A percentile compares a stretch with the other conserved stretches of the same genome.
phyloP scores from a whole-genome alignment of 2,888 invertebrate genomes.

The Tromatobia lineatoria region DNA sequence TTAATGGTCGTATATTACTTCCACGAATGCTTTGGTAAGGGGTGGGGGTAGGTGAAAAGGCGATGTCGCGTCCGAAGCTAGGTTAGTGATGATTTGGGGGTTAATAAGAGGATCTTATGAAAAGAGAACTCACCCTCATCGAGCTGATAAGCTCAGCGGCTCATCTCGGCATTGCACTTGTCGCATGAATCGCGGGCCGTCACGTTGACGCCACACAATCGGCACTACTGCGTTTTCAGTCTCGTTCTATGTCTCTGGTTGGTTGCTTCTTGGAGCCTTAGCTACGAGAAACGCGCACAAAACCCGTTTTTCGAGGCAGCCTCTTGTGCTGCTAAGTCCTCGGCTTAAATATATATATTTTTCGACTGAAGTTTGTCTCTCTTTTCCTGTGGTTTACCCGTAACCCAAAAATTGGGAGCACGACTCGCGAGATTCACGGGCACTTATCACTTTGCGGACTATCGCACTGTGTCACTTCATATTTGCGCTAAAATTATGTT shows the following conservation, averaged over 20 bases:
- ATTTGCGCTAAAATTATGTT: slow-evolving; percentile 79
- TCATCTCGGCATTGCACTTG: slow-evolving; percentile 74
- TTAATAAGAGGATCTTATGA: not conserved
- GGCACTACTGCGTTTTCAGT: not conserved
- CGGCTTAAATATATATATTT: not conserved
- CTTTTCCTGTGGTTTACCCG: not conserved
- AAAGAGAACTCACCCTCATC: slow-evolving; percentile 59
- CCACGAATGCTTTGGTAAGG: slow-evolving; percentile 46
- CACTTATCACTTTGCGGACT: slow-evolving; percentile 46
- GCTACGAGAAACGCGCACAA: slow-evolving; percentile 12
- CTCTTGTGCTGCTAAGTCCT: not conserved
- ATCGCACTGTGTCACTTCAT: slow-evolving; percentile 78
- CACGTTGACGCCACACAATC: slow-evolving; percentile 47
- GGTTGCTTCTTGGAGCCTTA: slow-evolving; percentile 12
- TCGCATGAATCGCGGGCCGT: slow-evolving; percentile 42
- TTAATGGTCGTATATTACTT: slow-evolving; percentile 62
- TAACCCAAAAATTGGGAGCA: not conserved
- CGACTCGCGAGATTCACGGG: slow-evolving; percentile 9
- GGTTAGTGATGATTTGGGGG: not conserved
- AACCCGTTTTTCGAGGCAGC: slow-evolving; percentile 61
- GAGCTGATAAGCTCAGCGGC: slow-evolving; percentile 41
- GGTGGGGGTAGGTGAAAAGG: slow-evolving; percentile 33
- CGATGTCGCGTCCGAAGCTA: not conserved
- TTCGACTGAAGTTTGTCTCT: not conserved
- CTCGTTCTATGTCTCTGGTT: not conserved